Base-by-base conservation (phyloP, 2,888 invertebrate species). In the Malthinus seriepunctatus region DNA sequence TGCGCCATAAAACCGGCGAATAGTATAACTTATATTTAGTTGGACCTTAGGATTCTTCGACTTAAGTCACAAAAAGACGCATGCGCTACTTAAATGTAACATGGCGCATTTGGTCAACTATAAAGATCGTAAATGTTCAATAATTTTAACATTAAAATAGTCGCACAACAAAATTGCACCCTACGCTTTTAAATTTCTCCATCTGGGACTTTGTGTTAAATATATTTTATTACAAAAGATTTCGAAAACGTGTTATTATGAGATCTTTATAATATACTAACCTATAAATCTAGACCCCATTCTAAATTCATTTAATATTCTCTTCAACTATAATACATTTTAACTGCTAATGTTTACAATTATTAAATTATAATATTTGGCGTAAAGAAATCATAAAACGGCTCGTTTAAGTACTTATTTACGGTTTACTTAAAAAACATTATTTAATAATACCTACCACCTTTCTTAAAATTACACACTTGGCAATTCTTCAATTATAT, bases 1-100 rank as follows among this genome's bases (percentile, higher is more conserved):
- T 75, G 74, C 71, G 68, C 71, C 74, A 71, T 76, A 75, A 76
- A 76, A 69, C 67, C 64, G 69, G 69, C 68, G 71, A 72, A 73
- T 71, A 68, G 63, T 67, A 69, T 69, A 67, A 70, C 67, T 70
- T 71, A 71, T 69, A 69, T 71, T 69, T 63, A 65, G 70, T 65
- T 57, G 63, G 65, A 56, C 64, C 65, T 61, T 62, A 51, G 42
- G 56, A 60, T 60, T 63, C 39, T 55, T 60, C 47, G 52, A 54
- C 56, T 44, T 60, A 51, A 49, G 56, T 32, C 9, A 39, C 23
- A 35, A 48, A 39, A 38, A 10, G 15, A 51, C 59, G 62, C 62
- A 62, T 62, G 62, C 62, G 62, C 46, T 4, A 8, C 3, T 8
- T 23, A 34, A 7, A 23, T 32, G 34, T n/a, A 51, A 52, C 48